Conservation (phyloP, 2,113 vertebrate genomes). For the Varanus salvator region DNA sequence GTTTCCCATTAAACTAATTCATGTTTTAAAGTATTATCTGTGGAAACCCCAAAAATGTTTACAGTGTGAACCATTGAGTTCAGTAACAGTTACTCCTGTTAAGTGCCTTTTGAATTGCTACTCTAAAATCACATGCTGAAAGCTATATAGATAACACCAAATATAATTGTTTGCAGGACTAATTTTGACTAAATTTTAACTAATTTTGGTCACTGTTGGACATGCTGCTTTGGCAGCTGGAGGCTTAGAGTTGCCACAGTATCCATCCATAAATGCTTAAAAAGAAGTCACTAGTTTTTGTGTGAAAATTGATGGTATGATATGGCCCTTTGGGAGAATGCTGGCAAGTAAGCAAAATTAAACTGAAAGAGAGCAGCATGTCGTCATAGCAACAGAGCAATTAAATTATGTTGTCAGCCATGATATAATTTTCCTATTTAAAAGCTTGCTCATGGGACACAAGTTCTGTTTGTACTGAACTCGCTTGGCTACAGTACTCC, state of each 20-base stretch:
- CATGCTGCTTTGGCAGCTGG: neutral
- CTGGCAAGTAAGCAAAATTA: slow-evolving; percentile 89
- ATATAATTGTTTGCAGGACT: neutral
- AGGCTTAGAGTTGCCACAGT: slow-evolving; percentile 58
- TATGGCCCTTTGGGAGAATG: slow-evolving; percentile 78
- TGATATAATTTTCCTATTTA: slow-evolving; percentile 88
- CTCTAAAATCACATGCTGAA: neutral
- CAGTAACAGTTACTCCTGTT: neutral
- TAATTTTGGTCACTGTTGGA: neutral
- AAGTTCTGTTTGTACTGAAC: slow-evolving; percentile 79
- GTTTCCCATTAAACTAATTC: neutral
- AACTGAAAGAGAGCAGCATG: slow-evolving; percentile 88
- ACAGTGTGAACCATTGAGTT: neutral
- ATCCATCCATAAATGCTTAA: slow-evolving; percentile 46
- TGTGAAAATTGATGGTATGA: slow-evolving; percentile 30
- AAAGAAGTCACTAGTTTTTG: neutral
- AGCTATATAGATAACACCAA: neutral
- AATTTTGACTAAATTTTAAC: slow-evolving; percentile 2
- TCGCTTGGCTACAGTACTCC: slow-evolving; percentile 38
- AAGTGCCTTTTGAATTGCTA: neutral
- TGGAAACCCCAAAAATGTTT: neutral
- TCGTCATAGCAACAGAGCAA: slow-evolving; percentile 90
- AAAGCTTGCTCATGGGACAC: slow-evolving; percentile 80
- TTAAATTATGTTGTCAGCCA: slow-evolving; percentile 93
- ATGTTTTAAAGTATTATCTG: neutral